phyloP scores from a whole-genome alignment of 1,140 invertebrate genomes.

The Papilio machaon region DNA sequence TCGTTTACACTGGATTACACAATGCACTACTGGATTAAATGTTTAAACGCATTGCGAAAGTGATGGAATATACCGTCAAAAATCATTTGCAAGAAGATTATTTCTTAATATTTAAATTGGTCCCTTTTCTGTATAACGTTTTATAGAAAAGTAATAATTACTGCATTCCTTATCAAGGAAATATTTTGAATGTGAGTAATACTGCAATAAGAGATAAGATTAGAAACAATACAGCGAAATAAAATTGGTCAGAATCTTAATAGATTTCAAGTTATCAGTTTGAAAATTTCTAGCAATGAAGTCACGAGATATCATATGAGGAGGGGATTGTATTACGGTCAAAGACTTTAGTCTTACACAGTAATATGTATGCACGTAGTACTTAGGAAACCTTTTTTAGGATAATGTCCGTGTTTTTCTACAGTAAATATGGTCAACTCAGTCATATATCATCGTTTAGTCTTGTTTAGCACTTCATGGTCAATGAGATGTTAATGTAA shows the following conservation, averaged over 20 bases:
- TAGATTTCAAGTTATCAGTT: conserved; percentile 1
- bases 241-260: neutral
- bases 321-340: neutral
- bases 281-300: neutral
- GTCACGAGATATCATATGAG: neutral
- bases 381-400: neutral
- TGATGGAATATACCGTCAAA: too few relatives aligned
- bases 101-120: neutral
- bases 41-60: too few relatives aligned
- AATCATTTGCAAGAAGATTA: neutral
- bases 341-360: neutral
- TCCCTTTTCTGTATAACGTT: neutral
- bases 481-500: conserved; percentile 66
- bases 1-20: too few relatives aligned
- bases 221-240: neutral
- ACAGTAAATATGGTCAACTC: neutral
- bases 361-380: neutral
- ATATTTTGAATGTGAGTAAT: conserved; percentile 12
- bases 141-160: neutral
- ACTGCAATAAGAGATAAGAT: conserved; percentile 11
- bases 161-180: conserved; percentile 5
- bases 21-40: too few relatives aligned
- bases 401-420: neutral
- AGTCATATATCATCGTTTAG: conserved; percentile 39
- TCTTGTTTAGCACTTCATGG: conserved; percentile 51